Evolutionary conservation across 2,888 invertebrate species (phyloP).

Genomic region (Empis stercorea): DNA sequence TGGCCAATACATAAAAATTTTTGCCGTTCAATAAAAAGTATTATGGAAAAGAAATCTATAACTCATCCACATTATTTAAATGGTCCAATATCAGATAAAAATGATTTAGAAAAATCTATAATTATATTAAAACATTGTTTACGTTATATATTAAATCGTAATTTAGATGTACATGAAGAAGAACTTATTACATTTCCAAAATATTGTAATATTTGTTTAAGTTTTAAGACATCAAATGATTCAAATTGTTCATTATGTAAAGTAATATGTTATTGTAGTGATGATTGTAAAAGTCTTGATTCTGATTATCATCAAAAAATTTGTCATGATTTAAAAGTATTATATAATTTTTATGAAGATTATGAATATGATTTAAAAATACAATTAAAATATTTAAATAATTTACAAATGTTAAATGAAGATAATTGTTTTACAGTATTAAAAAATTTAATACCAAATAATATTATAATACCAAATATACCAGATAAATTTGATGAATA

Average conservation of each 20-base stretch:
- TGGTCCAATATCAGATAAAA: constrained; percentile 12
- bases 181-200: constrained; percentile 24
- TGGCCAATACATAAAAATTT: constrained; percentile 47
- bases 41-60: constrained; percentile 11
- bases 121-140: constrained; percentile 20
- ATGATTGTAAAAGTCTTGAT: constrained; percentile 17
- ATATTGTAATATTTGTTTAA: constrained; percentile 22
- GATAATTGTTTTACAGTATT: constrained; percentile 17
- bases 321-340: constrained; percentile 20
- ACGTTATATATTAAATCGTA: constrained; percentile 15
- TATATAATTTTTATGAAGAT: constrained; percentile 21
- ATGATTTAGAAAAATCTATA: constrained; percentile 16
- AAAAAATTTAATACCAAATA: constrained; percentile 12
- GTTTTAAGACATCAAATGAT: constrained; percentile 8
- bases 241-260: constrained; percentile 1
- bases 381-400: not conserved
- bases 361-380: not conserved
- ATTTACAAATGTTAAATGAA: constrained; percentile 10
- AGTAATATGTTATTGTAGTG: constrained; percentile 21
- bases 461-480: constrained; percentile 11
- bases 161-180: constrained; percentile 19
- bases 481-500: constrained; percentile 16
- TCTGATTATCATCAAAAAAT: constrained; percentile 15
- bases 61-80: constrained; percentile 13
- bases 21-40: constrained; percentile 37